phyloP scores from a whole-genome alignment of 2,888 invertebrate genomes.

The Ernsta delagoae region DNA sequence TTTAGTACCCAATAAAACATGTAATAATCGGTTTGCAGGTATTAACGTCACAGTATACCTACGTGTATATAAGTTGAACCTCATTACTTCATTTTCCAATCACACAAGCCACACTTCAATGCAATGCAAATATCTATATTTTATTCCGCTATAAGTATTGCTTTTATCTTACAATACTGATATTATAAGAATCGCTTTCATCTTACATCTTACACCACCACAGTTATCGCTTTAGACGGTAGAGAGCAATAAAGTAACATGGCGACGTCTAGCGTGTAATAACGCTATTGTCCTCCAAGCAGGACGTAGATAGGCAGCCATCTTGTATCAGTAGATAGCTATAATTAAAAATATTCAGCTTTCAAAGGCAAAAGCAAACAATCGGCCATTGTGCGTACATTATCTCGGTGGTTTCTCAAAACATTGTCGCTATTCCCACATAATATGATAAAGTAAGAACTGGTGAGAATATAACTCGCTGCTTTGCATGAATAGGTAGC shows the following conservation, averaged over 20 bases:
- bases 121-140: not conserved
- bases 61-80: too few species aligned
- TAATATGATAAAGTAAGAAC: not conserved
- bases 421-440: constrained; percentile 9
- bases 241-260: too few species aligned
- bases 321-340: constrained; percentile 31
- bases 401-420: constrained; percentile 23
- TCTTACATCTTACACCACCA: not conserved
- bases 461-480: too few species aligned
- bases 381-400: constrained; percentile 27
- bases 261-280: constrained; percentile 39
- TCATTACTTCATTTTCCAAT: too few species aligned
- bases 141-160: not conserved
- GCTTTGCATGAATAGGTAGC: too few species aligned
- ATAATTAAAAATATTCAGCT: constrained; percentile 26
- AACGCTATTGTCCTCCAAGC: constrained; percentile 40
- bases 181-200: not conserved
- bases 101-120: too few species aligned
- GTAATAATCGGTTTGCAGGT: too few species aligned
- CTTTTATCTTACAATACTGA: too few species aligned
- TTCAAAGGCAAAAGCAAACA: constrained; percentile 18
- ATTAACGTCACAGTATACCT: too few species aligned
- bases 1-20: too few species aligned
- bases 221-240: not conserved
- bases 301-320: constrained; percentile 23